A percentile compares a stretch with the other conserved stretches of the same genome.
Conservation (phyloP, 2,113 vertebrate species). For the Rhinopomastus cyanomelas region DNA sequence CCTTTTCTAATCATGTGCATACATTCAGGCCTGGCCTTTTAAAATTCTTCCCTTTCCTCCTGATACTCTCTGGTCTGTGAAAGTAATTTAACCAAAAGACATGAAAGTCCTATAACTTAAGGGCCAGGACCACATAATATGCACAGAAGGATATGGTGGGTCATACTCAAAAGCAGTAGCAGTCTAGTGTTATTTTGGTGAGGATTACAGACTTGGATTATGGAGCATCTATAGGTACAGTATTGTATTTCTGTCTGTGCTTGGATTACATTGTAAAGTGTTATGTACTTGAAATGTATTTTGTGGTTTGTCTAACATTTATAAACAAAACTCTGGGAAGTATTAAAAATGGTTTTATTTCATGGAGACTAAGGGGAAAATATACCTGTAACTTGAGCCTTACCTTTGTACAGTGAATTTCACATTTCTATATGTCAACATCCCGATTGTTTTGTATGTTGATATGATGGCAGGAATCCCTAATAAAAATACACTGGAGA, state of each 20-base stretch:
- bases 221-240: constrained; percentile 76
- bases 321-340: constrained; percentile 87
- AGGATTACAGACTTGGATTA: constrained; percentile 45
- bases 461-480: constrained; percentile 92
- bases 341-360: constrained; percentile 76
- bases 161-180: constrained; percentile 16
- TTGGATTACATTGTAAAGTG: constrained; percentile 76
- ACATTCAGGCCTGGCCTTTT: neutral
- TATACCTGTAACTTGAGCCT: constrained; percentile 89
- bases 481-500: constrained; percentile 81
- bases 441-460: constrained; percentile 97
- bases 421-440: constrained; percentile 95
- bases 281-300: constrained; percentile 78
- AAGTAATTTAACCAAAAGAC: neutral
- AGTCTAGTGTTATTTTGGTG: constrained; percentile 49
- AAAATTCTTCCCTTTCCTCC: neutral
- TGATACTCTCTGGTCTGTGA: neutral
- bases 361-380: constrained; percentile 69
- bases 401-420: constrained; percentile 96
- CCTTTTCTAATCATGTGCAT: constrained; percentile 27
- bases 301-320: constrained; percentile 83
- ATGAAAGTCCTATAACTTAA: neutral
- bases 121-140: neutral
- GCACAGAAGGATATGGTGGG: neutral
- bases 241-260: constrained; percentile 79